These are phyloP conservation scores for Solenopsis fugax DNA, from an alignment of 1,140 invertebrate species.

Conservation along the genomic window DNA sequence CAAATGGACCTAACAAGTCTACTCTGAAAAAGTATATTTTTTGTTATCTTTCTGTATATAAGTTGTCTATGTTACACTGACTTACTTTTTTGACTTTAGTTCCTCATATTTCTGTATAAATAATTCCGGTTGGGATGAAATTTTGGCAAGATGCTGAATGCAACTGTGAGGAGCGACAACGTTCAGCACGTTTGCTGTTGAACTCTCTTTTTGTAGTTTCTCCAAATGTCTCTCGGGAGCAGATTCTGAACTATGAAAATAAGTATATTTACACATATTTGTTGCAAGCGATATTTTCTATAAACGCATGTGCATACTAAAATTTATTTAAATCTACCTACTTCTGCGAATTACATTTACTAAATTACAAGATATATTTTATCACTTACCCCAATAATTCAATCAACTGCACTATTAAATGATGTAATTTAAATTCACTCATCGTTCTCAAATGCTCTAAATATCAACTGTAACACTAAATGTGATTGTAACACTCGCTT, in stretches of 20 bases:
- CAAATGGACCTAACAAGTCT: constrained; percentile 86
- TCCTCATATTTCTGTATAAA: constrained; percentile 87
- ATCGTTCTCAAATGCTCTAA: constrained; percentile 76
- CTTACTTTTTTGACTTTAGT: constrained; percentile 87
- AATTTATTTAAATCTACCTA: neutral
- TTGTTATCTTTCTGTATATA: neutral
- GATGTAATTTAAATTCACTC: constrained; percentile 87
- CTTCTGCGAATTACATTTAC: neutral
- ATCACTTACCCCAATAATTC: constrained; percentile 84
- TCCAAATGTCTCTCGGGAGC: constrained; percentile 86
- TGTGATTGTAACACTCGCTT: neutral
- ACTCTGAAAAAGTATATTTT: constrained; percentile 82
- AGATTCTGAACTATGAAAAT: constrained; percentile 81
- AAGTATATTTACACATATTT: constrained; percentile 33
- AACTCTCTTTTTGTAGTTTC: constrained; percentile 85
- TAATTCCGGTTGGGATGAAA: constrained; percentile 82
- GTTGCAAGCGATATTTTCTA: neutral
- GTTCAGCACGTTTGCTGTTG: constrained; percentile 72
- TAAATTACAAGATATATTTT: constrained; percentile 44
- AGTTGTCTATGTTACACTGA: constrained; percentile 19
- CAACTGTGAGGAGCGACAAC: constrained; percentile 83
- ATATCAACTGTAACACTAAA: neutral
- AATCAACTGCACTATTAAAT: constrained; percentile 85
- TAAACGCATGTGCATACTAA: neutral
- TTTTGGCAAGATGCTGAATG: constrained; percentile 84